A percentile compares a stretch with the other conserved stretches of the same genome.
phyloP scores from a whole-genome alignment of 2,113 vertebrate genomes.

The Stercorarius parasiticus region DNA sequence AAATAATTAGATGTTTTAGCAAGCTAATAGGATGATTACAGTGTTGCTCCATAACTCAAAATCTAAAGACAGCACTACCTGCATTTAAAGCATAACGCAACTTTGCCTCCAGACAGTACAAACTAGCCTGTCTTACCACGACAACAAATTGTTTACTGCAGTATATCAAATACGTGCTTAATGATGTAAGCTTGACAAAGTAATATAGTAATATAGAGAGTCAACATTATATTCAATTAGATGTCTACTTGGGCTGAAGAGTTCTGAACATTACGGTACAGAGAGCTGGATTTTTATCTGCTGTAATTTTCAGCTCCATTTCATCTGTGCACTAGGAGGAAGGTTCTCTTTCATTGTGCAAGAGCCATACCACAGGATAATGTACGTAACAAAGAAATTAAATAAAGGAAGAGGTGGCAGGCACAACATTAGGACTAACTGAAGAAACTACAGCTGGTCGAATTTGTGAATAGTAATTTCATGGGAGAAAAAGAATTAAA shows the following conservation, averaged over 20 bases:
- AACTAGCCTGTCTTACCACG: background rate
- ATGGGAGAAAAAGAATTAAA: background rate
- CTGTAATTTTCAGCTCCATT: constrained; percentile 48
- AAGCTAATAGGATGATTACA: background rate
- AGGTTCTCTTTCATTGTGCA: background rate
- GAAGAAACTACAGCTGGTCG: background rate
- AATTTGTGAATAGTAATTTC: background rate
- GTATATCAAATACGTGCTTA: background rate
- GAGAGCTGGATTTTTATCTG: constrained; percentile 9
- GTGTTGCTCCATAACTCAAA: background rate
- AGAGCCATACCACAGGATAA: background rate
- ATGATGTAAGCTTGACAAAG: background rate
- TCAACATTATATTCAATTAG: constrained; percentile 9
- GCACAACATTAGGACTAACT: background rate
- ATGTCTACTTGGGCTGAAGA: background rate
- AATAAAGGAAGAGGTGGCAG: background rate
- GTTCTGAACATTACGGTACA: background rate
- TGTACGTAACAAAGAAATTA: background rate
- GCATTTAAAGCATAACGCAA: background rate
- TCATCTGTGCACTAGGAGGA: background rate
- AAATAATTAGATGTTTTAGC: constrained; percentile 14
- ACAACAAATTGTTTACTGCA: background rate
- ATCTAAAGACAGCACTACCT: background rate
- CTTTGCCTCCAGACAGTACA: background rate
- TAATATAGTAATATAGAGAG: background rate